These are phyloP conservation scores for Dasyprocta punctata DNA, from an alignment of 2,113 vertebrate species.

Conservation along the genomic window DNA sequence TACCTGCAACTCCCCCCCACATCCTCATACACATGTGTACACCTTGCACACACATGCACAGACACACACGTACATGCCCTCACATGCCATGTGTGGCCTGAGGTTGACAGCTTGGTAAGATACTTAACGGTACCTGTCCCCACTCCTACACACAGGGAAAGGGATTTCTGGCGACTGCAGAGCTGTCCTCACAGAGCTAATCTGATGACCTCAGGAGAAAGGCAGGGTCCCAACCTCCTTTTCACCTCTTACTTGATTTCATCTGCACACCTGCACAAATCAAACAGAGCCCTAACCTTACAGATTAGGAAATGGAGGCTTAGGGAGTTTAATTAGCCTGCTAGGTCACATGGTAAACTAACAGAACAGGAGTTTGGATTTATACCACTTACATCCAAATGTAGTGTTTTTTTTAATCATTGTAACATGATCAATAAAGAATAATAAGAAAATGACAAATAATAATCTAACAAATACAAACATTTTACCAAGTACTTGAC, in stretches of 20 bases:
- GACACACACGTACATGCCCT: background rate
- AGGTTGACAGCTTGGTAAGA: background rate
- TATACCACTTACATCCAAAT: background rate
- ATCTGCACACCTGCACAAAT: rapidly evolving
- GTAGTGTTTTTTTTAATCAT: no score
- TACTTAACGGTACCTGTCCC: background rate
- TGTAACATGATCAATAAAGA: background rate
- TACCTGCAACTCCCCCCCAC: background rate
- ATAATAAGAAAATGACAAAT: background rate
- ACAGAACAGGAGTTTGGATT: background rate
- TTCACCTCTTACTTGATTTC: background rate
- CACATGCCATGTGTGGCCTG: background rate
- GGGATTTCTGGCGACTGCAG: no score
- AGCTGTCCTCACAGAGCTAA: background rate
- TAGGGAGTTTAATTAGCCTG: background rate
- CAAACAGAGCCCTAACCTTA: background rate
- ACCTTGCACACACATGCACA: background rate
- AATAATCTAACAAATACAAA: background rate
- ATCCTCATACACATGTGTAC: background rate
- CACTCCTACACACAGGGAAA: background rate
- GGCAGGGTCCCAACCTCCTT: no score
- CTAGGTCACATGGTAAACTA: background rate
- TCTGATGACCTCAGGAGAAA: background rate
- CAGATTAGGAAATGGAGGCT: background rate
- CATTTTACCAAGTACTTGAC: background rate